Evolutionary conservation across 2,113 vertebrate species (phyloP).

Genomic region (Channa argus): DNA sequence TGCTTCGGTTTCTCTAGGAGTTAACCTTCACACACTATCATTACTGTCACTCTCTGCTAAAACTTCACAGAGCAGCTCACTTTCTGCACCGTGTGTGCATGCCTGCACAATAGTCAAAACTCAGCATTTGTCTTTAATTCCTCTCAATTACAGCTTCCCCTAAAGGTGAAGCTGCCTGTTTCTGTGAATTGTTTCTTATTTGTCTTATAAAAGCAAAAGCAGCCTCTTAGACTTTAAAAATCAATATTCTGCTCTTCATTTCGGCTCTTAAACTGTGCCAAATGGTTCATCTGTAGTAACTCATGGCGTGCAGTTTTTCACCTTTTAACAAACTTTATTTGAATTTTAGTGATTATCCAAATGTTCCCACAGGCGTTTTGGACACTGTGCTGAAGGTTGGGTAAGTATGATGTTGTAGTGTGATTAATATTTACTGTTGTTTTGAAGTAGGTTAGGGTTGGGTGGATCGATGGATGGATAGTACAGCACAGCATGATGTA

Average conservation of each 20-base stretch:
- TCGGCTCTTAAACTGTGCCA: neutral
- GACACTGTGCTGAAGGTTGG: neutral
- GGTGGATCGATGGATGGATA: too few relatives aligned
- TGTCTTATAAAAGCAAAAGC: conserved; percentile 40
- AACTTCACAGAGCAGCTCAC: conserved; percentile 72
- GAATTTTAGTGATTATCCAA: neutral
- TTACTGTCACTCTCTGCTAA: conserved; percentile 78
- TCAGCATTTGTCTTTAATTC: conserved; percentile 71
- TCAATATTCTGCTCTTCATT: conserved; percentile 1
- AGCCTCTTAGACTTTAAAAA: conserved; percentile 15
- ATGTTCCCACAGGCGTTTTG: neutral
- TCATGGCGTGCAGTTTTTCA: neutral
- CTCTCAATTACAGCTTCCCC: conserved; percentile 63
- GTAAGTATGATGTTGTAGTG: neutral
- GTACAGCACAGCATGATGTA: too few relatives aligned
- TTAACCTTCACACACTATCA: conserved; percentile 82
- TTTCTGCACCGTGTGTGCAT: conserved; percentile 26
- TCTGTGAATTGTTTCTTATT: conserved; percentile 32
- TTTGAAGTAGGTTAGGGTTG: too few relatives aligned
- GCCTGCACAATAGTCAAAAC: conserved; percentile 34
- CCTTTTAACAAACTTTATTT: conserved; percentile 6
- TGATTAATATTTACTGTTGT: too few relatives aligned
- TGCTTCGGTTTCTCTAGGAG: conserved; percentile 70
- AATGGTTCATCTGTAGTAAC: neutral
- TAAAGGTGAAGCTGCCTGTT: conserved; percentile 44